Evolutionary conservation across 2,888 invertebrate species (phyloP), one percentile per base, ranked within the genome.

Genomic region (Megaustenia siamemsis): DNA sequence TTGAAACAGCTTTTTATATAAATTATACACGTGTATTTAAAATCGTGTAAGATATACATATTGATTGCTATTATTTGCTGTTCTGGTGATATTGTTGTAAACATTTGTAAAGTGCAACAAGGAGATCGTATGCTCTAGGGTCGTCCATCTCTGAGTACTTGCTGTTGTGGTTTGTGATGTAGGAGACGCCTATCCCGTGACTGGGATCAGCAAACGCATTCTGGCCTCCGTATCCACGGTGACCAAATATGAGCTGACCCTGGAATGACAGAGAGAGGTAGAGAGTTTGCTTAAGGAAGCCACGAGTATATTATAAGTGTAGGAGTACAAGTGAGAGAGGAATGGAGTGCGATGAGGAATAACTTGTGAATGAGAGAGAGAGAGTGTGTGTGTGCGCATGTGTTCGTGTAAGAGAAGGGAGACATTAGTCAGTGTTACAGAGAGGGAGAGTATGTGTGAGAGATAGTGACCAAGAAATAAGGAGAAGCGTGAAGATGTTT

Each of bases 141-240:
- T 82, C 75, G 24, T 63, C 78, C 15, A 6, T 38, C 28, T 43
- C n/a, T 3, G 35, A n/a, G 15, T 75, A 60, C 5, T 21, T 49
- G 32, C 45, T 83, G 21, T 88, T 84, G 84, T 92, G 88, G 86
- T 94, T 94, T 49, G 93, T 93, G 75, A 94, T 76, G 85, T 94
- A 94, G 28, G 93, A 91, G 76, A 94, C 90, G 8, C 93, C 90
- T 28, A 94, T 87, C 21, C 90, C 87, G 85, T 93, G 89, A 15
- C 90, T 88, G n/a, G 90, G 90, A 87, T 94, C 94, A 28, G 90
- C 90, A 49, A 91, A 90, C 0, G 90, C 92, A 84, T 93, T 91
- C 86, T 94, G 94, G 21, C 94, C 94, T 6, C 94, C 94, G 60
- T 92, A 92, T 0, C 94, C 94, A 1, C 92, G 89, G 80, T 93